These are phyloP conservation scores for Halcyon badia DNA, from an alignment of 2,797 vertebrate species.

Conservation along the genomic window DNA sequence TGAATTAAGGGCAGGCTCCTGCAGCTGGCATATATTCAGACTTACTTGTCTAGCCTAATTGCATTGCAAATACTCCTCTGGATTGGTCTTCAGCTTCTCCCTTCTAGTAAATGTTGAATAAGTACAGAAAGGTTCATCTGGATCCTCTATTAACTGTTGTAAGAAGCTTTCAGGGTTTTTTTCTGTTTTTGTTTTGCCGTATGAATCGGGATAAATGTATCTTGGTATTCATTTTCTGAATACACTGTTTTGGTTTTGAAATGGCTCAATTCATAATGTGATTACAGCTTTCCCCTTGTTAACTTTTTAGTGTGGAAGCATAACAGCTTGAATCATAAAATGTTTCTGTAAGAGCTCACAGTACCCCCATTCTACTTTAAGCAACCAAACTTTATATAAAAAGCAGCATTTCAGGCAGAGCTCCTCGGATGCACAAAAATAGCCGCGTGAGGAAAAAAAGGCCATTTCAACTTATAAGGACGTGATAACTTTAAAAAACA, in stretches of 20 bases:
- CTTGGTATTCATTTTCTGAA: conserved; percentile 51
- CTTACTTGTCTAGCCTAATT: conserved; percentile 83
- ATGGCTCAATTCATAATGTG: conserved; percentile 62
- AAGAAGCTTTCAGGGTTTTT: background rate
- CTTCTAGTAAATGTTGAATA: conserved; percentile 48
- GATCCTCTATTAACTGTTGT: conserved; percentile 40
- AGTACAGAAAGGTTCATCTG: conserved; percentile 60
- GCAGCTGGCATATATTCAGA: conserved; percentile 78
- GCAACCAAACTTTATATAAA: conserved; percentile 43
- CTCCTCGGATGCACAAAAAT: conserved; percentile 48
- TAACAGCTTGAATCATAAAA: conserved; percentile 71
- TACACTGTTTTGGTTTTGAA: conserved; percentile 50
- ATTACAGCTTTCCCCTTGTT: conserved; percentile 70
- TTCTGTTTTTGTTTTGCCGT: conserved; percentile 11
- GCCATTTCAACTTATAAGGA: conserved; percentile 34
- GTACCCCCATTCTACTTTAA: conserved; percentile 57
- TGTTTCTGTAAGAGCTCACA: conserved; percentile 61
- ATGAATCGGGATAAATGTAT: conserved; percentile 31
- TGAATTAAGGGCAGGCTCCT: conserved; percentile 79
- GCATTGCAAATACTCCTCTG: conserved; percentile 84
- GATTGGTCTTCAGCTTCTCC: conserved; percentile 66
- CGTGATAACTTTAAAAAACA: conserved; percentile 60
- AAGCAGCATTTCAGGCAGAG: conserved; percentile 49
- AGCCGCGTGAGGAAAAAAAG: conserved; percentile 1
- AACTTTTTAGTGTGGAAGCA: conserved; percentile 54